A percentile compares a stretch with the other conserved stretches of the same genome.
These are phyloP conservation scores for Suricata suricatta DNA, from an alignment of 2,113 vertebrate species.

Conservation along the genomic window DNA sequence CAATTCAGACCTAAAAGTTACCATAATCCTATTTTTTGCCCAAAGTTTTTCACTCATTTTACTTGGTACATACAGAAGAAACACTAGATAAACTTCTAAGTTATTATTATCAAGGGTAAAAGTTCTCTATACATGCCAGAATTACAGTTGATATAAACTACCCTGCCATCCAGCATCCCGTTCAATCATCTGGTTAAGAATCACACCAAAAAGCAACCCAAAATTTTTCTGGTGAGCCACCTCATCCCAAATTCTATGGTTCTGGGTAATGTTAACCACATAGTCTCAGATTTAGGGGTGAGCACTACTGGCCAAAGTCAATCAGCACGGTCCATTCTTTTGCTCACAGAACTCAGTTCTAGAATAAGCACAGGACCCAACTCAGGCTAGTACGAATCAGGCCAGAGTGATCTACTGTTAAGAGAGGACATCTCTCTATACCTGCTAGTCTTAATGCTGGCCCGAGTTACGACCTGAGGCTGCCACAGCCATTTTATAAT, in stretches of 20 bases:
- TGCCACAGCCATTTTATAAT: not conserved
- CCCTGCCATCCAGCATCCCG: not conserved
- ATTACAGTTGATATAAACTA: not conserved
- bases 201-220: not conserved
- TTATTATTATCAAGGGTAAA: constrained; percentile 31
- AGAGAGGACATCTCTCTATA: not conserved
- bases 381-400: not conserved
- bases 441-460: not conserved
- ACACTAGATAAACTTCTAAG: not conserved
- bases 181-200: not conserved
- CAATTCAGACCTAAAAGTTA: not conserved
- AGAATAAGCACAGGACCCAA: not conserved
- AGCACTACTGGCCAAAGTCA: not conserved
- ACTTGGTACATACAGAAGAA: not conserved
- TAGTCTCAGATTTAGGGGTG: not conserved
- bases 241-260: not conserved
- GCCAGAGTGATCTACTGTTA: not conserved
- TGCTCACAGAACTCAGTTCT: not conserved
- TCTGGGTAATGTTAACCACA: not conserved
- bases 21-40: not conserved
- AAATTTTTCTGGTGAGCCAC: constrained; percentile 9
- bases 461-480: not conserved
- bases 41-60: not conserved
- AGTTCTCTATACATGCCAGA: not conserved
- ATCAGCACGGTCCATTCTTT: not conserved